These are phyloP conservation scores for Candoia aspera DNA, from an alignment of 2,113 vertebrate species.

Conservation along the genomic window DNA sequence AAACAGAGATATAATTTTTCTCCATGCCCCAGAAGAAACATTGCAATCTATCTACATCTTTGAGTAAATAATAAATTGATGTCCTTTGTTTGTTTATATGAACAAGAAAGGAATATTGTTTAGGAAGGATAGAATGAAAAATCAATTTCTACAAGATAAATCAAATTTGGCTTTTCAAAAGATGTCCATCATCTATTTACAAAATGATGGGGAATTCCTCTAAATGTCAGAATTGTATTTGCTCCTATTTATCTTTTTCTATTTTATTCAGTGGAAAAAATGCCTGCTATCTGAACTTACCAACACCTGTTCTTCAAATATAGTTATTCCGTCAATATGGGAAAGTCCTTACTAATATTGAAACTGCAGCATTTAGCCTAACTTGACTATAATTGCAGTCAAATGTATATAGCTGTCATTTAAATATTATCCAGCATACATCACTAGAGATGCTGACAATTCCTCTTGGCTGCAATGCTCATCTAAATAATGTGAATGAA, in stretches of 20 bases:
- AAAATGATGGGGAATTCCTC: not conserved
- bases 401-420: not conserved
- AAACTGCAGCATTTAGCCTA: slow-evolving; percentile 13
- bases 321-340: not conserved
- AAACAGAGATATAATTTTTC: not conserved
- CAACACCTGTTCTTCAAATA: rapidly evolving
- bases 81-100: not conserved
- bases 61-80: not conserved
- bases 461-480: not conserved
- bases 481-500: not conserved
- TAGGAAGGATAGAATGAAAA: not conserved
- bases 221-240: not conserved
- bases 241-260: slow-evolving; percentile 5
- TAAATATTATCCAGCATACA: not conserved
- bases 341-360: not conserved
- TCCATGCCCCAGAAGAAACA: not conserved
- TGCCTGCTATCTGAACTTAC: not conserved
- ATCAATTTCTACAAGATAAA: not conserved
- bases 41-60: not conserved
- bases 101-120: not conserved
- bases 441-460: not conserved
- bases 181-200: not conserved
- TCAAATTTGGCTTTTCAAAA: not conserved
- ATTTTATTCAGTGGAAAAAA: not conserved
- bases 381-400: not conserved